phyloP scores from a whole-genome alignment of 2,797 vertebrate genomes.

The Macropodus opercularis region DNA sequence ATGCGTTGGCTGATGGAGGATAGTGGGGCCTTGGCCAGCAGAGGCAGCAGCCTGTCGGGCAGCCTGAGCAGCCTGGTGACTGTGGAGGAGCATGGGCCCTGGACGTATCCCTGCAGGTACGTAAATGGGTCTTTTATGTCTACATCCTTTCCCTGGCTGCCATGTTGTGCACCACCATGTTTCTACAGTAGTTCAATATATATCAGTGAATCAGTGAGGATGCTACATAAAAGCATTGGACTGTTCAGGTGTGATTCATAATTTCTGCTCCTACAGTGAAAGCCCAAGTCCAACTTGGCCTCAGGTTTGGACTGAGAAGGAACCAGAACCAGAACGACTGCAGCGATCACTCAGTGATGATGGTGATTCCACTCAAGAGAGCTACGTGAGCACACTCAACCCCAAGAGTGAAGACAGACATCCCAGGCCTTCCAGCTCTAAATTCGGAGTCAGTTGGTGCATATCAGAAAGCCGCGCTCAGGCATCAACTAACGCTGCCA shows the following conservation, averaged over 20 bases:
- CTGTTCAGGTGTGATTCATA: background rate
- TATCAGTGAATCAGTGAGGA: too few relatives aligned
- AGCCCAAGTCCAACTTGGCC: constrained; percentile 70
- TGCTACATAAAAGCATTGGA: too few relatives aligned
- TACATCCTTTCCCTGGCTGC: too few relatives aligned
- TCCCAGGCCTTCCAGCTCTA: constrained; percentile 49
- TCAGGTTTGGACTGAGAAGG: constrained; percentile 56
- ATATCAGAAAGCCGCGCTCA: constrained; percentile 11
- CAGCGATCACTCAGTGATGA: constrained; percentile 72
- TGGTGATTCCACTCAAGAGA: constrained; percentile 75
- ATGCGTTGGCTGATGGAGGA: constrained; percentile 91
- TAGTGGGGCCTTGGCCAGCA: constrained; percentile 79
- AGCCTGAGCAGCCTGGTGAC: constrained; percentile 89
- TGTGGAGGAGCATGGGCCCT: constrained; percentile 66
- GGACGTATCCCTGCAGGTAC: constrained; percentile 52
- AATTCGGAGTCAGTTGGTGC: constrained; percentile 18
- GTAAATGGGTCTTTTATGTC: background rate
- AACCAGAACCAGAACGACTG: constrained; percentile 22
- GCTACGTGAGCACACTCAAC: constrained; percentile 78
- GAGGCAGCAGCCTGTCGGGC: constrained; percentile 88
- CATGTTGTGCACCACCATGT: too few relatives aligned
- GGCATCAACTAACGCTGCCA: constrained; percentile 34
- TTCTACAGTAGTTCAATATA: too few relatives aligned
- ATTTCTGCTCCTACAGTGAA: constrained; percentile 35
- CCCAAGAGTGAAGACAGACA: constrained; percentile 72